Evolutionary conservation across 53 echinoderm and acorn worm genomes (phyloP), one percentile per base, ranked within the genome.

Genomic region (Holothuria scabra): DNA sequence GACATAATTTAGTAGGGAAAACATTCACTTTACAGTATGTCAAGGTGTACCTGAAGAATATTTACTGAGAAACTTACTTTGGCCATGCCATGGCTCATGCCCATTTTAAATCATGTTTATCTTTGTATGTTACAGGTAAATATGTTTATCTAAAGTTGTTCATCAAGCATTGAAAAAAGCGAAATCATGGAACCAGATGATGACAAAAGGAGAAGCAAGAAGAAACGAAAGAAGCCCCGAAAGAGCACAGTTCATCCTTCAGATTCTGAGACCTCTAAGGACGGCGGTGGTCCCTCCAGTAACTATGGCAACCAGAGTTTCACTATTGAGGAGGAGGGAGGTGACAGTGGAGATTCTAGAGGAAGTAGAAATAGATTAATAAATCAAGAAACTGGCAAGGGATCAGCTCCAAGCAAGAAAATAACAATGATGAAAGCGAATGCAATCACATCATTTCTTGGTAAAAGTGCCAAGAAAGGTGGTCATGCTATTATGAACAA

Each of bases 131-230:
- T 41, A 41, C 41, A 41, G 41, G 41, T 5, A 41, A 5, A 41
- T 8, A 41, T 41, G 41, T 52, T 14, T 14, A 52, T 18, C 18
- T 52, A 18, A 52, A 18, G 16, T 16, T 52, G 11, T 52, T 18
- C 52, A 16, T 16, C 14, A 14, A 52, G 52, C n/a, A n/a, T 52
- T 16, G 1, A 16, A 18, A 30, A 71, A 71, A 46, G 48, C 28
- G 12, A 71, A 71, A 48, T 34, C 56, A 79, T 79, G 79, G 59
- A 59, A 33, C 52, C 79, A 57, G 59, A 56, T 18, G 79, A 79
- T 58, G 79, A 13, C 12, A 44, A n/a, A 24, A 79, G 55, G 23
- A 79, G 55, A 56, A 32, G 49, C 58, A 59, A 71, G 25, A 56
- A 57, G 79, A 79, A 79, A 35, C 33, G 55, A 26, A 56, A 56